Conservation (phyloP, 2,797 vertebrate species). For the Clamator glandarius region DNA sequence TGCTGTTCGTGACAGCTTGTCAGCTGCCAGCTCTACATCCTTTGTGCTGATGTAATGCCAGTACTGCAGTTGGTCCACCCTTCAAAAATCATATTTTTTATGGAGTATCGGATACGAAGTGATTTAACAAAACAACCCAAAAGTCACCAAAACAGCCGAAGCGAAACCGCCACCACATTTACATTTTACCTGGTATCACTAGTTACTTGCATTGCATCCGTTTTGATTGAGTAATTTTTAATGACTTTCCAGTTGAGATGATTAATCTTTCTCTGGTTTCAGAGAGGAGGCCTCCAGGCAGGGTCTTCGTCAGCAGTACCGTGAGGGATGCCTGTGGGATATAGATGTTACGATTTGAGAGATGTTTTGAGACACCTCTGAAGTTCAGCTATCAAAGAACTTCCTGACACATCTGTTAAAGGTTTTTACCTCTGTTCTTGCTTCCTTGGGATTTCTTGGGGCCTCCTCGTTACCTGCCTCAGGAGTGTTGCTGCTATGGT, state of each 20-base stretch:
- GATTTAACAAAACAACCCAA: not conserved
- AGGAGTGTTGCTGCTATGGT: not conserved
- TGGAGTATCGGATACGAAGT: not conserved
- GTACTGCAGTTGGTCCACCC: not conserved
- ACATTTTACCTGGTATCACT: not conserved
- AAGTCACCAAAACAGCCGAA: not conserved
- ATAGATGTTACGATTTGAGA: not conserved
- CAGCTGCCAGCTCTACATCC: not conserved
- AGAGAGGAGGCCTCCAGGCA: not conserved
- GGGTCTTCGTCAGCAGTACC: not conserved
- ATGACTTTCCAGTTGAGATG: rapidly evolving
- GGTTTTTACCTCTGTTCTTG: not conserved
- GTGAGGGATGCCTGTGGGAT: not conserved
- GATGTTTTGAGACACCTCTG: not conserved
- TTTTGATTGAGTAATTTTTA: not conserved
- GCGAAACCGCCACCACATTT: not conserved
- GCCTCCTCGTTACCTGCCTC: not conserved
- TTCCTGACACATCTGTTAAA: slow-evolving; percentile 33
- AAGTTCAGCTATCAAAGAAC: slow-evolving; percentile 13
- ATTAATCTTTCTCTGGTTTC: not conserved
- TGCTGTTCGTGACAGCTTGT: not conserved
- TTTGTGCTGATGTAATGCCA: not conserved
- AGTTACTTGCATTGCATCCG: not conserved
- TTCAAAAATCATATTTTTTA: not conserved
- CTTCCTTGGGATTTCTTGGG: not conserved